Conservation (phyloP, 2,888 invertebrate genomes). For the Eudasyphora cyanicolor region DNA sequence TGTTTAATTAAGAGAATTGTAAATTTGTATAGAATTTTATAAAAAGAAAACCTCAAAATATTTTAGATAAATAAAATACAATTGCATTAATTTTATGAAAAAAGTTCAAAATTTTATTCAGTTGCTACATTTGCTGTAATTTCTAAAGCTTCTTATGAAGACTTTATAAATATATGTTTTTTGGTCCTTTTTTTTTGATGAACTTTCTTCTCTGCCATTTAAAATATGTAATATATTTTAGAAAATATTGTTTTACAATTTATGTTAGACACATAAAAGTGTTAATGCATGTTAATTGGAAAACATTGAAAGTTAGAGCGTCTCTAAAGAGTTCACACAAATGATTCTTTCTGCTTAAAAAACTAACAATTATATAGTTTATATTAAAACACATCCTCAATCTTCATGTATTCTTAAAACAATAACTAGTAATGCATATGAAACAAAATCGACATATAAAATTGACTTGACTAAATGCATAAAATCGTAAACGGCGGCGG, state of each 20-base stretch:
- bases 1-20: slow-evolving; percentile 36
- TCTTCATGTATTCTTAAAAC: too few relatives aligned
- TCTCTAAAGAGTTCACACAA: slow-evolving; percentile 16
- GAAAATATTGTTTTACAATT: slow-evolving; percentile 16
- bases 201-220: slow-evolving; percentile 67
- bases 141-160: not conserved
- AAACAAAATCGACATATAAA: slow-evolving; percentile 25
- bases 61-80: slow-evolving; percentile 3
- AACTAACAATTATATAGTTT: not conserved
- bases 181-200: slow-evolving; percentile 30
- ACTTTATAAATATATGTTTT: slow-evolving; percentile 21
- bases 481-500: slow-evolving; percentile 56
- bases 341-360: slow-evolving; percentile 60
- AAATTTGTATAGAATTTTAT: not conserved
- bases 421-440: too few relatives aligned
- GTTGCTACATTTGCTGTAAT: slow-evolving; percentile 32
- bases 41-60: not conserved
- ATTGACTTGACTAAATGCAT: slow-evolving; percentile 47
- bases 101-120: slow-evolving; percentile 73
- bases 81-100: slow-evolving; percentile 65
- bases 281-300: slow-evolving; percentile 18
- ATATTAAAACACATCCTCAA: too few relatives aligned
- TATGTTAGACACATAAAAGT: slow-evolving; percentile 12
- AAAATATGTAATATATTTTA: slow-evolving; percentile 39
- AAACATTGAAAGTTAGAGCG: slow-evolving; percentile 30